A percentile compares a stretch with the other conserved stretches of the same genome.
Conservation (phyloP, 1,140 invertebrate species). For the Tetramorium simillimum region DNA sequence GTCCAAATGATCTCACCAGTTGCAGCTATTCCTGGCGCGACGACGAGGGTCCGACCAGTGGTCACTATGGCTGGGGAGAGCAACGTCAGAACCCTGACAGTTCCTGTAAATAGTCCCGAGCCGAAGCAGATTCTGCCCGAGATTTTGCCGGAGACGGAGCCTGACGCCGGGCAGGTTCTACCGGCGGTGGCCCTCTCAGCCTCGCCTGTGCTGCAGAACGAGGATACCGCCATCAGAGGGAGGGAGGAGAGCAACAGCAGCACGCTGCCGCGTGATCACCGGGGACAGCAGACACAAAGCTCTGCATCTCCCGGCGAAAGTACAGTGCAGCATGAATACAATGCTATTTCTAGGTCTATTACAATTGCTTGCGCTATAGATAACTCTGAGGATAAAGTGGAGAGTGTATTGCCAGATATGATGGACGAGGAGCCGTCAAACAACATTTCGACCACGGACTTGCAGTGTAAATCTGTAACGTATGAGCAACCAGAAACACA, state of each 20-base stretch:
- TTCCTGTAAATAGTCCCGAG: slow-evolving; percentile 72
- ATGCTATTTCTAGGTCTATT: slow-evolving; percentile 65
- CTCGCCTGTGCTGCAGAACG: slow-evolving; percentile 46
- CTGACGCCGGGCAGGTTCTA: slow-evolving; percentile 73
- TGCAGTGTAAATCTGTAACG: slow-evolving; percentile 62
- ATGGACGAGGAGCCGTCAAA: slow-evolving; percentile 69
- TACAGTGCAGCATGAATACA: slow-evolving; percentile 65
- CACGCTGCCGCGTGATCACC: slow-evolving; percentile 68
- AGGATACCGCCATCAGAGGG: slow-evolving; percentile 35
- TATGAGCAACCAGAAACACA: slow-evolving; percentile 66
- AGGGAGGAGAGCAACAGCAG: slow-evolving; percentile 44
- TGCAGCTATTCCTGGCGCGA: slow-evolving; percentile 82
- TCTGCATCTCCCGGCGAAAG: slow-evolving; percentile 40
- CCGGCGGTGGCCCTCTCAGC: slow-evolving; percentile 76
- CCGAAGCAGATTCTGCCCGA: slow-evolving; percentile 76
- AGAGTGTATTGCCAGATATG: slow-evolving; percentile 77
- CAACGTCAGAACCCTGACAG: slow-evolving; percentile 69
- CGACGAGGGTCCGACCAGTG: slow-evolving; percentile 74
- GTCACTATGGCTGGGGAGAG: slow-evolving; percentile 69
- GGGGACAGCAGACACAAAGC: slow-evolving; percentile 70
- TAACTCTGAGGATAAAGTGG: slow-evolving; percentile 70
- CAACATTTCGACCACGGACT: slow-evolving; percentile 2
- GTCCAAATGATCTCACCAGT: slow-evolving; percentile 86
- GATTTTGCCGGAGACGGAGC: slow-evolving; percentile 70
- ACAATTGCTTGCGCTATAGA: slow-evolving; percentile 64